phyloP scores from a whole-genome alignment of 2,113 vertebrate species.

The Mormyrus lacerda region DNA sequence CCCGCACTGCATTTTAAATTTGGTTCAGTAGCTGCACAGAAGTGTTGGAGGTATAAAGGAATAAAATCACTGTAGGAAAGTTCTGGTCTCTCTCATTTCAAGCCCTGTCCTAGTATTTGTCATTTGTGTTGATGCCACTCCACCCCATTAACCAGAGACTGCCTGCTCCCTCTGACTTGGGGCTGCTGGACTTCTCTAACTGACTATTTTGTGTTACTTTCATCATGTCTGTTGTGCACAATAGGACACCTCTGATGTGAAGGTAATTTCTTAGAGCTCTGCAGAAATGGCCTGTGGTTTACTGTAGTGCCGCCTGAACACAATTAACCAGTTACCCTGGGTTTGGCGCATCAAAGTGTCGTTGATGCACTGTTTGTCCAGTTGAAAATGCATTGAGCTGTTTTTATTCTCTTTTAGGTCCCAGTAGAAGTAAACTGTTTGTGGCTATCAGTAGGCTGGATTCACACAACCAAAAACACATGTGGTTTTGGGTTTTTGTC shows the following conservation, averaged over 20 bases:
- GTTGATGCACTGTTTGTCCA: slow-evolving; percentile 28
- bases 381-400: not conserved
- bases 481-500: not conserved
- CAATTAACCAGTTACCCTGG: slow-evolving; percentile 50
- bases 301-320: slow-evolving; percentile 38
- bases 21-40: not conserved
- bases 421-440: not conserved
- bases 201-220: slow-evolving; percentile 49
- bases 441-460: not conserved
- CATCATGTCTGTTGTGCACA: slow-evolving; percentile 39
- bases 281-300: slow-evolving; percentile 38
- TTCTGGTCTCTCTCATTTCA: not conserved
- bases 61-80: not conserved
- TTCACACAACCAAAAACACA: not conserved
- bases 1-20: not conserved
- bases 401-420: not conserved
- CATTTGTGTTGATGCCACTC: not conserved
- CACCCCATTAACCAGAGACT: not conserved
- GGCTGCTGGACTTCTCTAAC: slow-evolving; percentile 49
- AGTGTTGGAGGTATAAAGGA: not conserved
- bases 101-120: not conserved
- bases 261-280: slow-evolving; percentile 42
- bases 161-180: slow-evolving; percentile 27
- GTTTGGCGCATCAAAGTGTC: slow-evolving; percentile 28
- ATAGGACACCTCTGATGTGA: slow-evolving; percentile 44